Evolutionary conservation across 64 coral and sea anemone species (phyloP).

Genomic region (Acropora yongei): DNA sequence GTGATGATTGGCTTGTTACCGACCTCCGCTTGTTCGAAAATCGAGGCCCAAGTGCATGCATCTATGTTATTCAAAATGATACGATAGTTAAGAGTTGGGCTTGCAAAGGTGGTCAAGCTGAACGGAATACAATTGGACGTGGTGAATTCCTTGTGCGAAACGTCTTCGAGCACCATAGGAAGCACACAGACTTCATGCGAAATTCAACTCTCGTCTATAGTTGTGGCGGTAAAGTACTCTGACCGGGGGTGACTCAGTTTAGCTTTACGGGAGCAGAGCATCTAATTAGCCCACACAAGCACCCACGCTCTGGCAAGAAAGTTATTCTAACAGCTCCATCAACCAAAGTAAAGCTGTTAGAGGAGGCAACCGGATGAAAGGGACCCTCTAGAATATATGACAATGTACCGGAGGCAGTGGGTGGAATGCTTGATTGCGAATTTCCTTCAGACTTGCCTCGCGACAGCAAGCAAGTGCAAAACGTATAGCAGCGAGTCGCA

Average conservation of each 20-base stretch:
- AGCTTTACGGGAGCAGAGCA: too few relatives aligned
- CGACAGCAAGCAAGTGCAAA: slow-evolving; percentile 47
- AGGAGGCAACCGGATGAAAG: slow-evolving; percentile 30
- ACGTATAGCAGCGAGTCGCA: not conserved
- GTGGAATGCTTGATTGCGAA: slow-evolving; percentile 19
- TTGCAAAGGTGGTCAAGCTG: too few relatives aligned
- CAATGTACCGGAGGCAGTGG: slow-evolving; percentile 2
- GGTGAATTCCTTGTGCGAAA: too few relatives aligned
- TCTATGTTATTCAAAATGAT: too few relatives aligned
- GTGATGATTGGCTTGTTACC: too few relatives aligned
- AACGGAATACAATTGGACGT: too few relatives aligned
- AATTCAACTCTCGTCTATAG: too few relatives aligned
- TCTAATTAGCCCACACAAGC: too few relatives aligned
- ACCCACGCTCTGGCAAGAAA: slow-evolving; percentile 37
- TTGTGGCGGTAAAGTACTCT: not conserved
- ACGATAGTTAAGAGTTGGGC: too few relatives aligned
- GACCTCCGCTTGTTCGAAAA: too few relatives aligned
- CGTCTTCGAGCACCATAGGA: slow-evolving; percentile 45
- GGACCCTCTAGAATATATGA: slow-evolving; percentile 48
- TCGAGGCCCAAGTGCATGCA: too few relatives aligned
- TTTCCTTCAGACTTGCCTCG: slow-evolving; percentile 36
- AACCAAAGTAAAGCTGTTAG: slow-evolving; percentile 27
- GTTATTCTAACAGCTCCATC: slow-evolving; percentile 54
- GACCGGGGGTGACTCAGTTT: slow-evolving; percentile 13
- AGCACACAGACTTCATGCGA: slow-evolving; percentile 42